These are phyloP conservation scores for Augochlorella aurata DNA, from an alignment of 2,888 invertebrate genomes.

Conservation along the genomic window DNA sequence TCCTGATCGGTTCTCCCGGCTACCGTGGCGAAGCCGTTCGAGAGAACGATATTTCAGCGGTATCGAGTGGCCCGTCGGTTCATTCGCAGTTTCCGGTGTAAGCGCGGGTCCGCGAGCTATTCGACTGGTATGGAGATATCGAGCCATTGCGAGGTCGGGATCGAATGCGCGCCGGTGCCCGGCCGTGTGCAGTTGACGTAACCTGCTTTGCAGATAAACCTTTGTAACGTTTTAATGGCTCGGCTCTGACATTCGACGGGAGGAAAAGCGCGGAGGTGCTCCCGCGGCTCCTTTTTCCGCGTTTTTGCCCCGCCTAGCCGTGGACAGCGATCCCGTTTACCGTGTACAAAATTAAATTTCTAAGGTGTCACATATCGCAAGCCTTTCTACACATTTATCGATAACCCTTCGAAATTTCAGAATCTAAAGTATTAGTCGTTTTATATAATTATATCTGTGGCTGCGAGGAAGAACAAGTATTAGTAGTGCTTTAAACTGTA, in stretches of 20 bases:
- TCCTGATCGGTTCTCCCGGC: constrained; percentile 12
- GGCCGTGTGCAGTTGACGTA: constrained; percentile 26
- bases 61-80: constrained; percentile 49
- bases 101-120: constrained; percentile 48
- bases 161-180: constrained; percentile 34
- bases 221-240: constrained; percentile 47
- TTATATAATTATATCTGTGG: too few species aligned
- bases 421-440: too few species aligned
- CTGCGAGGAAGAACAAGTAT: too few species aligned
- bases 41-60: constrained; percentile 35
- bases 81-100: constrained; percentile 56
- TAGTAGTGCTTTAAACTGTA: too few species aligned
- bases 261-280: constrained; percentile 8
- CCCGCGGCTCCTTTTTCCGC: constrained; percentile 16
- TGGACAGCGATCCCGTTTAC: too few species aligned
- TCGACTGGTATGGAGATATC: constrained; percentile 46
- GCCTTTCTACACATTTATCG: too few species aligned
- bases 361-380: too few species aligned
- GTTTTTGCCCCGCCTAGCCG: background rate
- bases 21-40: constrained; percentile 21
- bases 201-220: constrained; percentile 41
- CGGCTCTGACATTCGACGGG: constrained; percentile 13
- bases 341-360: too few species aligned
- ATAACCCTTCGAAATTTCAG: too few species aligned
- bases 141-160: constrained; percentile 37